A percentile compares a stretch with the other conserved stretches of the same genome.
phyloP scores from a whole-genome alignment of 2,797 vertebrate genomes.

The Lepilemur septentrionalis region DNA sequence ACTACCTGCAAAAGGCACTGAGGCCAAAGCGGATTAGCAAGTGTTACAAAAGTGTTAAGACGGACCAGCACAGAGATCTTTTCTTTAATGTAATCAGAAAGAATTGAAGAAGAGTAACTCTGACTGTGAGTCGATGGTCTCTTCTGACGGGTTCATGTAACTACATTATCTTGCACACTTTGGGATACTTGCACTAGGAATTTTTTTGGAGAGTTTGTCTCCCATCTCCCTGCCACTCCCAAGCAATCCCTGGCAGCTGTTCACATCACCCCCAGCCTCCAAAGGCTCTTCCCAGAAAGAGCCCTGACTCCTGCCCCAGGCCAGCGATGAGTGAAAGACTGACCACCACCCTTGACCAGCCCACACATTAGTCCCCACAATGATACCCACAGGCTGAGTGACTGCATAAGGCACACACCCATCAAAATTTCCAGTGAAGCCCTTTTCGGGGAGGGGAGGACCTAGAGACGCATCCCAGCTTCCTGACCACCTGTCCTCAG shows the following conservation, averaged over 20 bases:
- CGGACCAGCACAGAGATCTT: background rate
- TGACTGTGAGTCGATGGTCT: fast-evolving
- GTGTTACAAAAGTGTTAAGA: background rate
- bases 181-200: background rate
- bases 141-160: background rate
- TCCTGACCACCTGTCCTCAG: background rate
- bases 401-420: background rate
- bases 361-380: background rate
- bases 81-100: background rate
- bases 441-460: background rate
- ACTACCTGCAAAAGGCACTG: background rate
- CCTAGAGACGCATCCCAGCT: background rate
- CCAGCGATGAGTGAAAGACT: background rate
- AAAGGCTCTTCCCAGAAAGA: background rate
- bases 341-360: background rate
- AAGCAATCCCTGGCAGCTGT: background rate
- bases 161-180: background rate
- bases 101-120: background rate
- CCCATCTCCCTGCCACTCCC: background rate
- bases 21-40: background rate
- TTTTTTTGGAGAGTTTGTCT: background rate
- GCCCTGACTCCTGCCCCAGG: background rate
- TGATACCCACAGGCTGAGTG: background rate
- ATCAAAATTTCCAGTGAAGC: background rate
- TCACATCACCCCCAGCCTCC: background rate